Evolutionary conservation across 2,113 vertebrate genomes (phyloP), one percentile per base, ranked within the genome.

Genomic region (Etia nguti): DNA sequence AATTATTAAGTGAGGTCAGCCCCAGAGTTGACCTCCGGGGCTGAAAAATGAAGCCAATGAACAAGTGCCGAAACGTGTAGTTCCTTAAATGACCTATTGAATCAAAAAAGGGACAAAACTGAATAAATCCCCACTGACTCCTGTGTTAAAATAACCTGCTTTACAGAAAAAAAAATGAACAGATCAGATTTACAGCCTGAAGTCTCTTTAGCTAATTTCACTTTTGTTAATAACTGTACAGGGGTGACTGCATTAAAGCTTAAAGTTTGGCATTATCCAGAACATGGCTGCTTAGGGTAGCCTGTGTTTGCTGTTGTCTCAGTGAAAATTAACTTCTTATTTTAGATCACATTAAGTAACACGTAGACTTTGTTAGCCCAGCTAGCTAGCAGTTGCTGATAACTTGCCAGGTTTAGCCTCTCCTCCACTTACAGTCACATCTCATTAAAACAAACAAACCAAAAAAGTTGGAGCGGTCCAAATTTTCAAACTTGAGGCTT

Each of bases 61-160:
- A 20, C 15, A 31, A 50, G 43, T 75, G 10, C 0, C 10, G 2
- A 75, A 75, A 75, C 0, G 2, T 31, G 43, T 11, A 50, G 43
- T 31, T 75, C 43, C 24, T 29, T 75, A 48, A 36, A 62, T 36
- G 59, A 36, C 59, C 31, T 36, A 29, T 62, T 62, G 31, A 65
- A 65, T 31, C 10, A 65, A 34, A 34, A 34, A 34, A 7, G 6
- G 34, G 6, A 8, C 6, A 34, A 34, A 34, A 34, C 34, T 7
- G 34, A 34, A 20, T n/a, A 1, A n/a, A 18, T 7, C 50, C 9
- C 50, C 50, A n/a, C 15, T n/a, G 7, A n/a, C 4, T 10, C 4
- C 52, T 2, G 5, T 10, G 20, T 10, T 54, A 54, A 54, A 54
- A 54, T 22, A 5, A n/a, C 1, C 4, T 10, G 9, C 2, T n/a